phyloP scores from a whole-genome alignment of 1,140 invertebrate species.

The Ceratina calcarata region DNA sequence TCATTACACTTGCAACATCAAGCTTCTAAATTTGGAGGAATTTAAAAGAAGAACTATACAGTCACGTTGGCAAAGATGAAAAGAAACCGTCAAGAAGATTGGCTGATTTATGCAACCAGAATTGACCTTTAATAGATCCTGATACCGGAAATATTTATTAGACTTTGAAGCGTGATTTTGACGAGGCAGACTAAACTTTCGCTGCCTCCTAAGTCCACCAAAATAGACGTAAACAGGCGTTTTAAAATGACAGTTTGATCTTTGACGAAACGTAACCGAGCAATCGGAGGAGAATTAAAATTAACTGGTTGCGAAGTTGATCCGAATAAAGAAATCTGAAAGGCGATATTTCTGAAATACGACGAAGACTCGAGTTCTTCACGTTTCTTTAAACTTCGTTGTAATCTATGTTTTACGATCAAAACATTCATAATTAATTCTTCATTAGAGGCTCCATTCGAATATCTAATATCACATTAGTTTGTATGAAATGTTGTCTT shows the following conservation, averaged over 20 bases:
- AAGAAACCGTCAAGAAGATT: not conserved
- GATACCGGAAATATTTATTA: constrained; percentile 47
- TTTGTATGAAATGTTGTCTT: too few relatives aligned
- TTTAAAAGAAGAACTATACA: too few relatives aligned
- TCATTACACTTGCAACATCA: too few relatives aligned
- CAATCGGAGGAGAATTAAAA: not conserved
- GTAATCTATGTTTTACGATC: too few relatives aligned
- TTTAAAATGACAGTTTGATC: constrained; percentile 35
- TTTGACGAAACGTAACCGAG: constrained; percentile 47
- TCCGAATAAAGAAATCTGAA: too few relatives aligned
- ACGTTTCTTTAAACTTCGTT: too few relatives aligned
- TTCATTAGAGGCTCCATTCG: too few relatives aligned
- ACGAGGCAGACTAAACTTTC: constrained; percentile 20
- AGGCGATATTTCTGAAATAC: too few relatives aligned
- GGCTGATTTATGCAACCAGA: not conserved
- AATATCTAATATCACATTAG: too few relatives aligned
- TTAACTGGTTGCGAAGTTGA: not conserved
- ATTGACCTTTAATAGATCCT: constrained; percentile 33
- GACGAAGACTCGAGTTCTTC: too few relatives aligned
- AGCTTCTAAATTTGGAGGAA: too few relatives aligned
- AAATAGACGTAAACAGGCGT: constrained; percentile 21
- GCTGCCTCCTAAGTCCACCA: not conserved
- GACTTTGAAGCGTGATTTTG: constrained; percentile 14
- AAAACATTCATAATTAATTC: too few relatives aligned
- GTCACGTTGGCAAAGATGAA: not conserved